Conservation (phyloP, 2,797 vertebrate genomes). For the Podarcis siculus region DNA sequence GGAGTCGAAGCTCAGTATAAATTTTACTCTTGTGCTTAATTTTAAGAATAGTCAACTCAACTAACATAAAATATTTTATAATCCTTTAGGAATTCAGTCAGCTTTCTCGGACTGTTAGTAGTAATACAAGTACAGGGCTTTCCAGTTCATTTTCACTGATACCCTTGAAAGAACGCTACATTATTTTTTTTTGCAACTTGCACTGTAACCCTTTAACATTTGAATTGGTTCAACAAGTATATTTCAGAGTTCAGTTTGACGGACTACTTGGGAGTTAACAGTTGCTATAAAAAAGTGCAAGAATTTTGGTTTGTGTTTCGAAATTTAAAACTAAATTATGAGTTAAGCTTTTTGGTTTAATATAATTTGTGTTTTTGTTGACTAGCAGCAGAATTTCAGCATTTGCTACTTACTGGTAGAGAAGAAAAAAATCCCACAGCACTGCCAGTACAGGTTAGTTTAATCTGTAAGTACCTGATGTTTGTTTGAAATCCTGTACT, state of each 20-base stretch:
- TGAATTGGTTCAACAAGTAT: constrained; percentile 35
- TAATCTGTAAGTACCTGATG: constrained; percentile 95
- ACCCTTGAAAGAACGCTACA: constrained; percentile 36
- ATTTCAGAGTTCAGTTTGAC: constrained; percentile 3
- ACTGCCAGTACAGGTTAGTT: constrained; percentile 97
- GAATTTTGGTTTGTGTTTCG: constrained; percentile 60
- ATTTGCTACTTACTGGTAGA: constrained; percentile 90
- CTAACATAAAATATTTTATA: neutral
- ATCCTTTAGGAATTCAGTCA: neutral
- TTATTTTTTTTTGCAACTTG: constrained; percentile 44
- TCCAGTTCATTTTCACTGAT: constrained; percentile 11
- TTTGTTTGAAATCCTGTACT: constrained; percentile 82
- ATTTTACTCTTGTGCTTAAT: neutral
- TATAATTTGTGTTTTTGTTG: constrained; percentile 92
- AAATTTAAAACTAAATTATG: constrained; percentile 67
- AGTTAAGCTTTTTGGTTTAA: constrained; percentile 83
- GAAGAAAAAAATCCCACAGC: constrained; percentile 88
- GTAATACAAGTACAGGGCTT: constrained; percentile 41
- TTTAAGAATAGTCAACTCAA: neutral
- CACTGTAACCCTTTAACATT: constrained; percentile 56
- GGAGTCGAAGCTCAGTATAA: neutral
- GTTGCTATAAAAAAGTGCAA: constrained; percentile 16
- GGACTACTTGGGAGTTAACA: neutral
- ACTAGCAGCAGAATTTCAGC: constrained; percentile 93
- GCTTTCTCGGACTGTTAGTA: constrained; percentile 17